Base-by-base conservation (phyloP, 2,888 invertebrate species). In the Xylota sylvarum region DNA sequence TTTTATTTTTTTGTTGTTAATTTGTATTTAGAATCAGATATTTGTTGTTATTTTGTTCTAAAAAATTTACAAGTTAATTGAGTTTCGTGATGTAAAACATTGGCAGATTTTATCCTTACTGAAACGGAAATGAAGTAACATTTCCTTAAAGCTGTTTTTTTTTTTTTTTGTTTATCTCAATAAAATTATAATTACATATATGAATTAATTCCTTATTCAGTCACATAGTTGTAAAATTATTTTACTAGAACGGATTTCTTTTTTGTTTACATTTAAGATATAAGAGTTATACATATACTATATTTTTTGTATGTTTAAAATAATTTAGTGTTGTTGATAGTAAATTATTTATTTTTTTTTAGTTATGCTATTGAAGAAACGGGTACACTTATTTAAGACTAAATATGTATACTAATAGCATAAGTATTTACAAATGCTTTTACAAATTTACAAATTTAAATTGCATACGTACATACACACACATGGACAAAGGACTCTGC, bases 121-220 rank as follows among this genome's bases (percentile, higher is more conserved):
- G 23, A 64, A 62, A 50, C 14, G 7, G 79, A 84, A 73, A 79
- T 30, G 40, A 37, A 32, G 40, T 70, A 40, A 40, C 52, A 52
- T 73, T 79, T 69, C 48, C 81, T 86, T 86, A 86, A 81, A 86
- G 81, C 81, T 86, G 74, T 6, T 23, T 52, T 56, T 62, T 50
- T 40, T 50, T 14, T 50, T 56, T 62, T 50, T 40, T 40, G 14
- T 50, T 73, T 23, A 67, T 52, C 10, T 58, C 17, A 43, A 37
- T 70, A 40, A 40, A 40, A 35, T 35, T 67, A 46, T 35, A 52
- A 27, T 32, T 69, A 46, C 10, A 60, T 52, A 32, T 72, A 52
- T 80, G 37, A 72, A 55, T 67, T 76, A 50, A 69, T 58, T 67
- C 43, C 48, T 77, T 70, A 55, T 77, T 86, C 86, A 86, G 86